Conservation (phyloP, 2,888 invertebrate genomes). For the Dinocampus coccinellae region DNA sequence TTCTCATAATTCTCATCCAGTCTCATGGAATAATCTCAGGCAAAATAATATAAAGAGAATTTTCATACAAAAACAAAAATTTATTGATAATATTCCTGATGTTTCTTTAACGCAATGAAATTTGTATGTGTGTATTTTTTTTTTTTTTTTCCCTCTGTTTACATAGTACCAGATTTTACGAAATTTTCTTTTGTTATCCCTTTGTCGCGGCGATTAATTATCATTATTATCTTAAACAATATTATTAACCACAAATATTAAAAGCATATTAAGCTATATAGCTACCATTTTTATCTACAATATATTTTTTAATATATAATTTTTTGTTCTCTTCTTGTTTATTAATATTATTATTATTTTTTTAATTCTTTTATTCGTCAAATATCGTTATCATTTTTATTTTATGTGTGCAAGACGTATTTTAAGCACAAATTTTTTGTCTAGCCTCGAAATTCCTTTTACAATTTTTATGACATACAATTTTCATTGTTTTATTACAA, state of each 20-base stretch:
- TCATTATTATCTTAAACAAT: constrained; percentile 55
- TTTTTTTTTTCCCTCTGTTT: not conserved
- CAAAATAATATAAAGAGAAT: constrained; percentile 3
- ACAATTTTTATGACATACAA: constrained; percentile 6
- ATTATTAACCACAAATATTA: constrained; percentile 65
- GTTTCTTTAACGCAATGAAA: not conserved
- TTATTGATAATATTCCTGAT: not conserved
- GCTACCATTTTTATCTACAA: constrained; percentile 62
- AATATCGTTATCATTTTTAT: not conserved
- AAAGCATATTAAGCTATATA: constrained; percentile 68
- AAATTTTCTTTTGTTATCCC: constrained; percentile 13
- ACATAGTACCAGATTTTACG: not conserved
- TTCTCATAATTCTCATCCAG: not conserved
- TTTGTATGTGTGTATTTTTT: not conserved
- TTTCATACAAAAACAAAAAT: not conserved
- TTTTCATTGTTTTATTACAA: no score
- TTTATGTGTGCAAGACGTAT: not conserved
- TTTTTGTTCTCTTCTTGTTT: constrained; percentile 28
- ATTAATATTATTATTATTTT: constrained; percentile 6
- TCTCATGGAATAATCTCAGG: constrained; percentile 12
- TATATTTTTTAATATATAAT: constrained; percentile 46
- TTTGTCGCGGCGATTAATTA: constrained; percentile 38
- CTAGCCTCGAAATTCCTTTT: no score
- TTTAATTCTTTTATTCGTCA: constrained; percentile 26
- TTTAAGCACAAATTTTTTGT: not conserved